Percentiles rank a stretch among this genome's conserved stretches.
These are phyloP conservation scores for Micropoecilia bifurca DNA, from an alignment of 2,797 vertebrate species.

Conservation along the genomic window DNA sequence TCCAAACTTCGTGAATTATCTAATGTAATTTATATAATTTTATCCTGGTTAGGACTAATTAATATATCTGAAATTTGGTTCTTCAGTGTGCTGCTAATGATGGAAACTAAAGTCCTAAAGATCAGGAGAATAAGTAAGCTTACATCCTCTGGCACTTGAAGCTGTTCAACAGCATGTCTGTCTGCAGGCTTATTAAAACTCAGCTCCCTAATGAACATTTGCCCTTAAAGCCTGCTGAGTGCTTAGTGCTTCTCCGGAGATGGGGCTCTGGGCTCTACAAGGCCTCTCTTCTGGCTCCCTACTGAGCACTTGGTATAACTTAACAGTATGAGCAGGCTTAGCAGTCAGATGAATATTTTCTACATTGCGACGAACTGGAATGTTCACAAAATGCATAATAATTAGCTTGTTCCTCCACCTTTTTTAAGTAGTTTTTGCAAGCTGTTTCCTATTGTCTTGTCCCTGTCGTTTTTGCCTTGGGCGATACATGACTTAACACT, in stretches of 20 bases:
- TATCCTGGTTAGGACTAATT: slow-evolving; percentile 23
- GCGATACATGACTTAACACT: slow-evolving; percentile 68
- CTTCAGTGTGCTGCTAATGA: slow-evolving; percentile 49
- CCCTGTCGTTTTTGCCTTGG: slow-evolving; percentile 41
- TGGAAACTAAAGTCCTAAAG: slow-evolving; percentile 71
- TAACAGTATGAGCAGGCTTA: slow-evolving; percentile 59
- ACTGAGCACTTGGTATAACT: slow-evolving; percentile 65
- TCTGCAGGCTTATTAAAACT: slow-evolving; percentile 82
- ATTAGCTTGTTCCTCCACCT: slow-evolving; percentile 17
- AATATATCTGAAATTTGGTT: slow-evolving; percentile 34
- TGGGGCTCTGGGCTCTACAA: slow-evolving; percentile 60
- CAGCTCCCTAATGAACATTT: slow-evolving; percentile 79
- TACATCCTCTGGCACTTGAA: slow-evolving; percentile 76
- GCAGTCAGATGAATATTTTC: slow-evolving; percentile 74
- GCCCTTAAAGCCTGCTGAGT: slow-evolving; percentile 80
- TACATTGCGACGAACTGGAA: slow-evolving; percentile 72
- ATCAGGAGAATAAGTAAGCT: slow-evolving; percentile 70
- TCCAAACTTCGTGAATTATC: background rate
- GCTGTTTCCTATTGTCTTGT: slow-evolving; percentile 46
- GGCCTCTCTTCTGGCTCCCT: slow-evolving; percentile 80
- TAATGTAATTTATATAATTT: background rate
- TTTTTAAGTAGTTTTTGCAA: slow-evolving; percentile 40
- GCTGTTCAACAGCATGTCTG: slow-evolving; percentile 79
- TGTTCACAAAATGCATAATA: slow-evolving; percentile 60
- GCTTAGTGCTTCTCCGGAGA: slow-evolving; percentile 74